Evolutionary conservation across 2,113 vertebrate genomes (phyloP).

Genomic region (Herpetotheres cachinnans): DNA sequence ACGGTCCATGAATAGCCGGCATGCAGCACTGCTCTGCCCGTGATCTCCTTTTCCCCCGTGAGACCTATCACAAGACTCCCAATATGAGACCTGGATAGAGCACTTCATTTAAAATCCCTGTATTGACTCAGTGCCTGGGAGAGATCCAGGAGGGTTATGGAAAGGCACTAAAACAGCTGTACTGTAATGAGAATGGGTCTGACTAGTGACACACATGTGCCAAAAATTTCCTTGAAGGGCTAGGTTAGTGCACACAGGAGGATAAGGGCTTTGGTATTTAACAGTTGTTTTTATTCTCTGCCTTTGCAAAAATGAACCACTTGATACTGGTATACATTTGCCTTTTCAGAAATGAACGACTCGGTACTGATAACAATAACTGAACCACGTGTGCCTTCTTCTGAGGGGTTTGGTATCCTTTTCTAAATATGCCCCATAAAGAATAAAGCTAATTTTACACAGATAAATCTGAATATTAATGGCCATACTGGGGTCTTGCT

Average conservation of each 20-base stretch:
- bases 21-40: background rate
- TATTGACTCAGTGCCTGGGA: background rate
- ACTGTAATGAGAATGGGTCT: background rate
- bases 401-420: background rate
- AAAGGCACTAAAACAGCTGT: background rate
- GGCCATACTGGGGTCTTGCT: background rate
- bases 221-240: background rate
- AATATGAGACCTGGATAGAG: background rate
- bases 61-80: background rate
- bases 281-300: background rate
- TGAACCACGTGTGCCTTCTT: background rate
- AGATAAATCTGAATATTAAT: background rate
- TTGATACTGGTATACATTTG: background rate
- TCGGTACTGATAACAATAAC: background rate
- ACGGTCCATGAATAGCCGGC: background rate
- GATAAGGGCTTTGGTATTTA: background rate
- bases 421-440: background rate
- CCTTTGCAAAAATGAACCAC: background rate
- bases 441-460: background rate
- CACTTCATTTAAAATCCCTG: background rate
- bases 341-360: background rate
- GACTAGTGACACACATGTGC: background rate
- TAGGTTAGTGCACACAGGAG: background rate
- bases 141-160: background rate
- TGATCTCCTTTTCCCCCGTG: background rate